Percentiles rank a stretch among this genome's conserved stretches.
Evolutionary conservation across 2,113 vertebrate genomes (phyloP).

Genomic region (Pseudolaguvia tuberculata): DNA sequence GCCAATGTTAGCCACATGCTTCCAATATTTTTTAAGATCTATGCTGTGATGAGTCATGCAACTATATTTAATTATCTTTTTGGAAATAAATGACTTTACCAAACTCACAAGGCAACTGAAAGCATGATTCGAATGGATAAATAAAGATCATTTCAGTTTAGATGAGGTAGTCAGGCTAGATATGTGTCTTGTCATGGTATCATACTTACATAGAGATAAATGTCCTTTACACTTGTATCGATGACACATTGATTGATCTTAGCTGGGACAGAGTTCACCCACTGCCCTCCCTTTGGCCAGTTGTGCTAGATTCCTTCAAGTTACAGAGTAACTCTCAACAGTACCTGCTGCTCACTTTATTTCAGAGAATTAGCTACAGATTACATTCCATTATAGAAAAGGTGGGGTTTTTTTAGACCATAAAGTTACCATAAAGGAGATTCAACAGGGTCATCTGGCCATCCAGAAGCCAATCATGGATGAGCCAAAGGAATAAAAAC

Average conservation of each 20-base stretch:
- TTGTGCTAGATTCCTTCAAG: conserved; percentile 29
- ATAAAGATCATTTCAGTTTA: background rate
- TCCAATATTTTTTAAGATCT: background rate
- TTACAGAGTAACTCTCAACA: conserved; percentile 33
- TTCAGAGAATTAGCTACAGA: conserved; percentile 34
- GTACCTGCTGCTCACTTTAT: conserved; percentile 27
- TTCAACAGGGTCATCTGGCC: background rate
- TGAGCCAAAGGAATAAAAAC: conserved; percentile 3
- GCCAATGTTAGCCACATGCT: background rate
- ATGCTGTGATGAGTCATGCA: background rate
- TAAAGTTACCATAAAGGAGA: conserved; percentile 7
- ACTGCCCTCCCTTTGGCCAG: background rate
- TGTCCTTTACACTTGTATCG: conserved; percentile 35
- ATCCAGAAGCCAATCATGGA: background rate
- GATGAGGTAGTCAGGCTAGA: background rate
- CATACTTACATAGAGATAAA: conserved; percentile 18
- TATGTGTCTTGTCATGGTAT: conserved; percentile 7
- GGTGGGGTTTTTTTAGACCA: conserved; percentile 5
- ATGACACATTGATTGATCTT: conserved; percentile 38
- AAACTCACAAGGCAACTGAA: background rate
- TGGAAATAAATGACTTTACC: background rate
- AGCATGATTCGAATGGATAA: too few species aligned
- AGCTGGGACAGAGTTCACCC: conserved; percentile 25
- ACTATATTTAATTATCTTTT: background rate
- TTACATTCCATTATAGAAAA: conserved; percentile 11